phyloP scores from a whole-genome alignment of 2,113 vertebrate genomes.

The Murina feae region DNA sequence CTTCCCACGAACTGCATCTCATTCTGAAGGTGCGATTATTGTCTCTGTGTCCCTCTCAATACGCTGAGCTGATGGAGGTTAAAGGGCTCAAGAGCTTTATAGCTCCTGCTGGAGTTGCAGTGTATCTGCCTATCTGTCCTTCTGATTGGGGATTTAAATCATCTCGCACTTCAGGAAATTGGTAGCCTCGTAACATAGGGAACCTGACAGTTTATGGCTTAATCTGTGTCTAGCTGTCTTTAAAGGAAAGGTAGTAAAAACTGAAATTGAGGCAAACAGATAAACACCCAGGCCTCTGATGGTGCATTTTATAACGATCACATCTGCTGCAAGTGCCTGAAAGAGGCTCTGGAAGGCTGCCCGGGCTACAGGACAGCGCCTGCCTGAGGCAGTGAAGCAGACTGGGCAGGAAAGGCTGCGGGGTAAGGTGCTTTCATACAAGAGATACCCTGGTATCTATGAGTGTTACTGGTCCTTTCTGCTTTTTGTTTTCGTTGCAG shows the following conservation, averaged over 20 bases:
- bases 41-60: conserved; percentile 54
- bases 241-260: conserved; percentile 79
- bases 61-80: conserved; percentile 62
- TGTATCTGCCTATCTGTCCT: conserved; percentile 66
- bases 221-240: conserved; percentile 65
- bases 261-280: conserved; percentile 75
- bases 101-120: conserved; percentile 53
- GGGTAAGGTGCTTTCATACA: conserved; percentile 36
- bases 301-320: conserved; percentile 74
- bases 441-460: conserved; percentile 1
- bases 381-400: not conserved
- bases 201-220: conserved; percentile 73
- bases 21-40: conserved; percentile 66
- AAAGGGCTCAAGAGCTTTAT: conserved; percentile 62
- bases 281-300: conserved; percentile 69
- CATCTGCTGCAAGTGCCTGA: conserved; percentile 73
- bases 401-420: conserved; percentile 44
- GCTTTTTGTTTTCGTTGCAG: not conserved
- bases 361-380: conserved; percentile 27
- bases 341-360: conserved; percentile 75
- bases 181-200: conserved; percentile 43
- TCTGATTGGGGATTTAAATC: conserved; percentile 78
- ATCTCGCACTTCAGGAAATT: conserved; percentile 69
- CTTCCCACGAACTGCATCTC: conserved; percentile 61
- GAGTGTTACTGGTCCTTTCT: not conserved